Evolutionary conservation across 2,888 invertebrate species (phyloP), one percentile per base, ranked within the genome.

Genomic region (Rutpela maculata): DNA sequence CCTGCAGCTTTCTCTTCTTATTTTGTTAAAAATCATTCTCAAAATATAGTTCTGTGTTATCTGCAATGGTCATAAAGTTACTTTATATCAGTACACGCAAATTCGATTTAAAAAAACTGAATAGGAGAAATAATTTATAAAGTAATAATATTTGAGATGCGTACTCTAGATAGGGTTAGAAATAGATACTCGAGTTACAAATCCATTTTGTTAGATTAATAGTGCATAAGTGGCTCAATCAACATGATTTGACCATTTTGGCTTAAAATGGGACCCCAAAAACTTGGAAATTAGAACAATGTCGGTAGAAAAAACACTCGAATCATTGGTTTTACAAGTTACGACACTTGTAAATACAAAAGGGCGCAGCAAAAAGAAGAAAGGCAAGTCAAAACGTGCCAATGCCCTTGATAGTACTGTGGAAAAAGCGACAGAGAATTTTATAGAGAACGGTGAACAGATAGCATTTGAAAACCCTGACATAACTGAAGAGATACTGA

Each of bases 381-480:
- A 99, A 93, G 95, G 99, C 93, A 95, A 98, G 88, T 98, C 99
- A 0, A 99, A 99, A 91, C 93, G 98, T 63, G 98, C 99, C 10
- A 98, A 98, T 89, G 98, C 98, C 9, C 91, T 99, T 0, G 98
- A 99, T 38, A 98, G 98, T 4, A 98, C 98, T 0, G 98, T 99
- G 18, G 98, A 99, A 90, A 95, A 97, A 83, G 98, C 99, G 0
- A 98, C 98, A 0, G 96, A 97, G 88, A 98, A 98, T 90, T 99
- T 99, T 90, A 97, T 99, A 67, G 96, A 97, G 86, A 95, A 96
- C 78, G 99, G 99, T 1, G 97, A 98, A 91, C 96, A 95, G 89
- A 99, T 99, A 81, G 98, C 98, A 0, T 96, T 96, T 86, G 98
- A 99, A 91, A 98, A 99, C 90, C 98, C 98, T 0, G 98, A 98